Base-by-base conservation (phyloP, 2,797 vertebrate genomes). In the Selene dorsalis region DNA sequence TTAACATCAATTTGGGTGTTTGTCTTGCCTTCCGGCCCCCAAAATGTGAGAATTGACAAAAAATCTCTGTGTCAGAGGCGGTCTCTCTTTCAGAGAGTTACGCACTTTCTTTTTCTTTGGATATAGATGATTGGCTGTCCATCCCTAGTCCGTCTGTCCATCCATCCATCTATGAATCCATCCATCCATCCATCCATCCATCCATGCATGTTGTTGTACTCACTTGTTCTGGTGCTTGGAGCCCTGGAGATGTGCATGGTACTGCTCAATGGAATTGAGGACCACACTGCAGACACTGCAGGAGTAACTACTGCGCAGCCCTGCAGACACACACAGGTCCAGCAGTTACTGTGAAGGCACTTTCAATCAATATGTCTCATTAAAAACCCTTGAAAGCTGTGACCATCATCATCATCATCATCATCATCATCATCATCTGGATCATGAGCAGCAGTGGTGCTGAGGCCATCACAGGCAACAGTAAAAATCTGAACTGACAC, bases 211-310 rank as follows among this genome's bases (percentile, higher is more conserved):
- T 66, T 56, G 20, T 52, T 59, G 28, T 66, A 91, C 92, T 91
- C 76, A 96, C 95, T 96, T 96, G 93, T 95, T 96, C 93, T 96
- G 95, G 91, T 96, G 96, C 89, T 96, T 96, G 88, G 94, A 96
- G 80, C 96, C 95, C 93, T 96, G 95, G 87, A 96, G 95, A 84
- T 96, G 96, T 86, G 95, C 96, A 22, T 96, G 94, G 90, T 96
- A 96, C 93, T 96, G 96, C 86, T 96, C 96, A 17, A 96, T 96
- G 75, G 96, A 96, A 91, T 96, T 96, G 75, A 96, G 94, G 59
- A 96, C 93, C 89, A 96, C 94, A 43, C 94, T 95, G 87, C 96
- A 96, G 80, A 95, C 90, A 60, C 91, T 95, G 92, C 96, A 96
- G 20, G 95, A 95, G 85, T 95, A 96, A 88, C 94, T 96, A 80